Base-by-base conservation (phyloP, 1,140 invertebrate species). In the Drosophila varians region DNA sequence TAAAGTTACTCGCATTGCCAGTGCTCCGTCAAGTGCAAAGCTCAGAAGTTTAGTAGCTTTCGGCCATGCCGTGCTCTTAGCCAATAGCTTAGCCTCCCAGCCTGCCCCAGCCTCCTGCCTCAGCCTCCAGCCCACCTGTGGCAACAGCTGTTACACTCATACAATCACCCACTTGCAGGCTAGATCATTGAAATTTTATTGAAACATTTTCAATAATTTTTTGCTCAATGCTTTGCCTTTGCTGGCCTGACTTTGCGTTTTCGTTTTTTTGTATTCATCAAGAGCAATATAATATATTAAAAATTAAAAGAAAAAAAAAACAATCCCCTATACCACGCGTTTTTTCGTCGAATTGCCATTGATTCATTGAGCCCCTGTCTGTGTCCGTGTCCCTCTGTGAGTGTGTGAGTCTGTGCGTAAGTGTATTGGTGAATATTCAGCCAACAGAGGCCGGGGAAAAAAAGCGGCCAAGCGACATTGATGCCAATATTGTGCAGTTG, bases 391-490 rank as follows among this genome's bases (percentile, higher is more conserved):
- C 16, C 38, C 18, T 47, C 40, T 65, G 61, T 62, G 23, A n/a
- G 64, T 43, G 42, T 42, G 55, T 74, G 71, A 43, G 65, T 6
- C 49, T 48, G 49, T 56, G 40, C 38, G 61, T 64, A 31, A 48
- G 42, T 70, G 31, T 60, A 23, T 34, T 28, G 56, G 43, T 62
- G 45, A 56, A 65, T 61, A 38, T 38, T 60, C 53, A 74, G 66
- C 53, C 56, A 65, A 19, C 38, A n/a, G 38, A 43, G 36, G 23
- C 18, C 38, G 38, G 38, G 12, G 23, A 48, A 74, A 87, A n/a
- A 84, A 86, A 86, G 82, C 80, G 53, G 73, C 82, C 82, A 80
- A 86, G 82, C 82, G 80, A 84, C 80, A 84, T 84, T 84, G 80
- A 86, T 80, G 80, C 73, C 73, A 80, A 86, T 80, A 80, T 80